Conservation (phyloP, 2,113 vertebrate genomes). For the Megatriorchis doriae region DNA sequence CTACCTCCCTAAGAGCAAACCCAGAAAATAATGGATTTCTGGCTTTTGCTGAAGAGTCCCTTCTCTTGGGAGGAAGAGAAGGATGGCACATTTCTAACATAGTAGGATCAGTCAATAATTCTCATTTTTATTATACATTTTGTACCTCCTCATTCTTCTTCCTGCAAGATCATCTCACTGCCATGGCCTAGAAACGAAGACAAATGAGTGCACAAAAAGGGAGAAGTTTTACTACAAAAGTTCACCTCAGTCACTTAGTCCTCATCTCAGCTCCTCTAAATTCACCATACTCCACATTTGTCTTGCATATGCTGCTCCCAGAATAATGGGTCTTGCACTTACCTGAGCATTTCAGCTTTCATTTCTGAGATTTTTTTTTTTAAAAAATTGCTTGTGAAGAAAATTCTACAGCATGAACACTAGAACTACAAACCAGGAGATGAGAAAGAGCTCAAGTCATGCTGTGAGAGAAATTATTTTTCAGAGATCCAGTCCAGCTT, state of each 20-base stretch:
- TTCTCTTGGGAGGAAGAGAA: not conserved
- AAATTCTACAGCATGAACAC: not conserved
- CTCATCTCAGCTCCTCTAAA: not conserved
- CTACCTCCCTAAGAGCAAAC: not conserved
- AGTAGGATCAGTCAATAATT: fast-evolving
- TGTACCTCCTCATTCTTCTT: not conserved
- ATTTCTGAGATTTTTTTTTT: not conserved
- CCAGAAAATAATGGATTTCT: not conserved
- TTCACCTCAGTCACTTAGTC: not conserved
- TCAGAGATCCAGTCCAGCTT: not conserved
- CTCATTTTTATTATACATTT: not conserved
- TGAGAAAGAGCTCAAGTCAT: not conserved
- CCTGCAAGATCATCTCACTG: not conserved
- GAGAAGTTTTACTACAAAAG: fast-evolving
- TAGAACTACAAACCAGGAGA: not conserved
- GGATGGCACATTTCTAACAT: fast-evolving
- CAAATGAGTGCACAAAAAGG: fast-evolving
- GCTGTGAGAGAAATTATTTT: not conserved
- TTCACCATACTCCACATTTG: fast-evolving
- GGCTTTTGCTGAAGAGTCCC: not conserved
- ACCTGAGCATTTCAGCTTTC: fast-evolving
- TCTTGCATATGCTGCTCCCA: fast-evolving
- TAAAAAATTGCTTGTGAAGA: too few relatives aligned
- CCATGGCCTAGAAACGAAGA: fast-evolving
- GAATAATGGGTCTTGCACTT: fast-evolving